phyloP scores from a whole-genome alignment of 2,113 vertebrate species.

The Halichoerus grypus region DNA sequence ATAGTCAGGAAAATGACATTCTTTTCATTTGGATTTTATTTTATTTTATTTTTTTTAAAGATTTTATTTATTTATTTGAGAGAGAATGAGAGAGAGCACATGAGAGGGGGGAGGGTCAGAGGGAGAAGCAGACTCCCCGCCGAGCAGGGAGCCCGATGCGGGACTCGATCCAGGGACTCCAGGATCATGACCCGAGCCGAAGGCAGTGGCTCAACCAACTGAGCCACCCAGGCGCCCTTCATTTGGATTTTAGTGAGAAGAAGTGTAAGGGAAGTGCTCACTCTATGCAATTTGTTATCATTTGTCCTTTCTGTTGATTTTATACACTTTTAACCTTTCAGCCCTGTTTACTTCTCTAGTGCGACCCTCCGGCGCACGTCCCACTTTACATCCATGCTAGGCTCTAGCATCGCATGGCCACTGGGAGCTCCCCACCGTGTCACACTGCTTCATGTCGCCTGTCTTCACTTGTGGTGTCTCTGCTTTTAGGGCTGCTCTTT shows the following conservation, averaged over 20 bases:
- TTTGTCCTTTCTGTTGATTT: not conserved
- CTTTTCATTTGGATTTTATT: not conserved
- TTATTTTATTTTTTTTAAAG: too few species aligned
- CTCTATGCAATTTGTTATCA: not conserved
- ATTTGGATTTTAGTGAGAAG: not conserved
- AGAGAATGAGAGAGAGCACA: too few species aligned
- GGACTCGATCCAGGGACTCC: too few species aligned
- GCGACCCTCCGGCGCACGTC: rapidly evolving
- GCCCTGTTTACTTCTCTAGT: not conserved
- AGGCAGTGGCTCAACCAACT: too few species aligned
- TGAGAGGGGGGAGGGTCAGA: too few species aligned
- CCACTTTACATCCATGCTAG: not conserved
- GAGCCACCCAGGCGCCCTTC: not conserved
- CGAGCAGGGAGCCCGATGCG: too few species aligned
- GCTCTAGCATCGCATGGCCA: rapidly evolving
- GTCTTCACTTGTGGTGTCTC: not conserved
- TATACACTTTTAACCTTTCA: not conserved
- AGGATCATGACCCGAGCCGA: too few species aligned
- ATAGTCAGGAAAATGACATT: not conserved
- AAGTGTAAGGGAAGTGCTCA: not conserved
- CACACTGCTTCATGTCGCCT: not conserved
- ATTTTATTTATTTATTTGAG: too few species aligned
- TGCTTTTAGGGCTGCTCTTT: not conserved
- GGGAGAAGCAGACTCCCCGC: too few species aligned
- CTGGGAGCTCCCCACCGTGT: rapidly evolving